Conservation (phyloP, 2,888 invertebrate species). For the Oxystoma pomonae region DNA sequence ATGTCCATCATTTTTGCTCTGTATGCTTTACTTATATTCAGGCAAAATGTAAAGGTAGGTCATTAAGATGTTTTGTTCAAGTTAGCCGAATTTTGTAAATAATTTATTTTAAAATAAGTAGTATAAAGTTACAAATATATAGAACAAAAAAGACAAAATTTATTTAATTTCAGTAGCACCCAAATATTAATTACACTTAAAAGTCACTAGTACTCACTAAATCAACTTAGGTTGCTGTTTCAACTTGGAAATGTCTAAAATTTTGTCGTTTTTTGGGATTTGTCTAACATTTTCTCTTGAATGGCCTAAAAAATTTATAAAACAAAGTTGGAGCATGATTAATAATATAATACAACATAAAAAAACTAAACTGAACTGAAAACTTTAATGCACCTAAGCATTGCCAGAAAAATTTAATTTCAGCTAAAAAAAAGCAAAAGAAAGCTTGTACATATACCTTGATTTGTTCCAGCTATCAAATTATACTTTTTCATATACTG, state of each 20-base stretch:
- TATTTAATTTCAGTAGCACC: too few species aligned
- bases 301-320: neutral
- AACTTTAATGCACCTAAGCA: too few species aligned
- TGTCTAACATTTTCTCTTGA: neutral
- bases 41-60: too few species aligned
- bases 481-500: conserved; percentile 68
- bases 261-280: conserved; percentile 40
- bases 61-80: neutral
- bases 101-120: neutral
- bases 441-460: conserved; percentile 19
- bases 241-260: conserved; percentile 65
- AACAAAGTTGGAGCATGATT: too few species aligned
- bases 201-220: conserved; percentile 30
- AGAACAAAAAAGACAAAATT: too few species aligned
- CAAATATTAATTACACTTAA: too few species aligned
- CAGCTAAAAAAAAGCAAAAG: too few species aligned
- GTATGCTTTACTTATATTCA: too few species aligned
- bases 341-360: too few species aligned
- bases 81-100: neutral
- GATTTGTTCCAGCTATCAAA: conserved; percentile 37
- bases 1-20: too few species aligned
- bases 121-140: neutral
- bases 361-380: too few species aligned
- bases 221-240: conserved; percentile 67
- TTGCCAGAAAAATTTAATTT: too few species aligned